Conservation (phyloP, 1,140 invertebrate genomes). For the Papilio polytes region DNA sequence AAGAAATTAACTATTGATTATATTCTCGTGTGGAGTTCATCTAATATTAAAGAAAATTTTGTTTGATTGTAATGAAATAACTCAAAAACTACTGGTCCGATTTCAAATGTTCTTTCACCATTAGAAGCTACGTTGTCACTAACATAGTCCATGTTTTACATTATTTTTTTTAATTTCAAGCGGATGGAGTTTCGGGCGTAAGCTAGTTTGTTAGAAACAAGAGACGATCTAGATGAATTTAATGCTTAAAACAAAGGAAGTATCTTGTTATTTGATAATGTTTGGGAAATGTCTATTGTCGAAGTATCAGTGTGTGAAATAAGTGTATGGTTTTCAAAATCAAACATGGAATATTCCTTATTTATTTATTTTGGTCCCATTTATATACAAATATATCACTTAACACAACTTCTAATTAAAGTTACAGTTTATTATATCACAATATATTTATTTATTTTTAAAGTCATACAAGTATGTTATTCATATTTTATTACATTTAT, state of each 20-base stretch:
- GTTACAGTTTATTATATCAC: conserved; percentile 61
- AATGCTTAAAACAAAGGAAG: background rate
- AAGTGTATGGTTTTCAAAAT: background rate
- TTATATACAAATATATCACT: conserved; percentile 42
- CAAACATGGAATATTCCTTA: conserved; percentile 46
- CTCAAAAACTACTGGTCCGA: too few species aligned
- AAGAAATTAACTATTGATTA: background rate
- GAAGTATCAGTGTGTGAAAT: background rate
- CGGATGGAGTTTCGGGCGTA: too few species aligned
- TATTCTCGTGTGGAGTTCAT: background rate
- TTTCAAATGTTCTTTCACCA: too few species aligned
- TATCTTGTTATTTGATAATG: background rate
- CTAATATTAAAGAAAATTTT: too few species aligned
- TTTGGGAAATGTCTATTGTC: background rate
- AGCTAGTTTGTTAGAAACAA: background rate
- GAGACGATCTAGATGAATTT: background rate
- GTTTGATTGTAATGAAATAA: too few species aligned
- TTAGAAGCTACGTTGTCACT: too few species aligned
- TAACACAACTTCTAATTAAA: conserved; percentile 46
- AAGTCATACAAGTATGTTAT: background rate
- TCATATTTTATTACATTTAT: background rate
- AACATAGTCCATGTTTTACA: too few species aligned
- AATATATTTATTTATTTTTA: conserved; percentile 42
- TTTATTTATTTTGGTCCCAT: conserved; percentile 77
- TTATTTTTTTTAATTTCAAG: too few species aligned